Conservation (phyloP, 2,888 invertebrate species). For the Drosophila cyrtoloma region DNA sequence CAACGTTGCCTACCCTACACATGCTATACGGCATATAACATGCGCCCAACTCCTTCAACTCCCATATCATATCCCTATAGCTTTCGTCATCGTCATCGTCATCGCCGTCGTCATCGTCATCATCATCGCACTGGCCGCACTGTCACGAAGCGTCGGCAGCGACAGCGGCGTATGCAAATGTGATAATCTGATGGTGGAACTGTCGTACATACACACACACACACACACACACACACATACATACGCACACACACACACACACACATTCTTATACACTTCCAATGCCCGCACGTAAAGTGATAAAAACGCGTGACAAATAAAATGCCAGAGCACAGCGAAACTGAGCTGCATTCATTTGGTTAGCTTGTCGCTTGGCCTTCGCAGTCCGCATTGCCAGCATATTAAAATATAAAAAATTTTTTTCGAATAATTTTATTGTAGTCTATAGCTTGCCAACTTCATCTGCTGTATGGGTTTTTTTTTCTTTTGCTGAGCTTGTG, state of each 20-base stretch:
- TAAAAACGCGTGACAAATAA: constrained; percentile 82
- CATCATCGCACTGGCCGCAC: constrained; percentile 53
- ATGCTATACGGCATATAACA: constrained; percentile 15
- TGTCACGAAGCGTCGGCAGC: constrained; percentile 56
- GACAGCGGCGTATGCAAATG: constrained; percentile 76
- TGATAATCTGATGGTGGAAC: constrained; percentile 78
- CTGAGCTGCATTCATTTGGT: constrained; percentile 67
- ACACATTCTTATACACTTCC: constrained; percentile 1
- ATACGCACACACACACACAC: constrained; percentile 11
- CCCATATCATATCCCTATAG: constrained; percentile 26
- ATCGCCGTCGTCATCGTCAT: constrained; percentile 47
- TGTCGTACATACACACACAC: constrained; percentile 25
- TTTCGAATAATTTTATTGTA: constrained; percentile 76
- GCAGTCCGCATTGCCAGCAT: constrained; percentile 57
- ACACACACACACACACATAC: constrained; percentile 23
- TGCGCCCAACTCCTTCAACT: constrained; percentile 8
- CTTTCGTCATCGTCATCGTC: constrained; percentile 41
- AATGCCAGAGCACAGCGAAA: constrained; percentile 64
- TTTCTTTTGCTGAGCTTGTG: constrained; percentile 6
- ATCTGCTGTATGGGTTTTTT: constrained; percentile 34
- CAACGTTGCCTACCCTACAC: constrained; percentile 31
- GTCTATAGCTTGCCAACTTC: constrained; percentile 62
- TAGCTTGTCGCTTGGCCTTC: constrained; percentile 26
- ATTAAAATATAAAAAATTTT: constrained; percentile 64
- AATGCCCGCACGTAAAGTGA: constrained; percentile 74